These are phyloP conservation scores for Nomada lathburiana DNA, from an alignment of 2,888 invertebrate genomes.

Conservation along the genomic window DNA sequence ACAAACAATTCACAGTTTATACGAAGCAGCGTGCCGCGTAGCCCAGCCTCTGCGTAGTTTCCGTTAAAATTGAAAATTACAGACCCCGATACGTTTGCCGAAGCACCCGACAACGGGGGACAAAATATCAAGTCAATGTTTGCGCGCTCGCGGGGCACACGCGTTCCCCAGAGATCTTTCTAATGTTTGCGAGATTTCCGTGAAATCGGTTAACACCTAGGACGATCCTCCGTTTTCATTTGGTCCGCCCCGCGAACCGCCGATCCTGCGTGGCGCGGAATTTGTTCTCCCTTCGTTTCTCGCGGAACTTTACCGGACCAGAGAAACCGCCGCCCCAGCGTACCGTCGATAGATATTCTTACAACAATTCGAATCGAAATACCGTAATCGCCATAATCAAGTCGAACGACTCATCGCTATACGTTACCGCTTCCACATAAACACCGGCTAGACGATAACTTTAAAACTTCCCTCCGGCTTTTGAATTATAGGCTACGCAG, in stretches of 20 bases:
- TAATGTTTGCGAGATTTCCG: conserved; percentile 31
- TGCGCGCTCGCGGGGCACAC: conserved; percentile 34
- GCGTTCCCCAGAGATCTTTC: conserved; percentile 4
- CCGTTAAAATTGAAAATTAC: conserved; percentile 60
- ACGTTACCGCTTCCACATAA: conserved; percentile 17
- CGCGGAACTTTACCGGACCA: not conserved
- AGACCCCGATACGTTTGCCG: conserved; percentile 33
- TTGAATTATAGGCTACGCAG: conserved; percentile 66
- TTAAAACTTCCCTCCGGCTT: conserved; percentile 56
- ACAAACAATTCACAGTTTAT: conserved; percentile 56
- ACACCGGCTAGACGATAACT: conserved; percentile 26
- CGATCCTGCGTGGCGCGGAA: too few species aligned
- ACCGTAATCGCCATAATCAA: conserved; percentile 53
- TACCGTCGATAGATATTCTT: not conserved
- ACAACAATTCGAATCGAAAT: conserved; percentile 48
- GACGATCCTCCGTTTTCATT: not conserved
- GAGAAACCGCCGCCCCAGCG: not conserved
- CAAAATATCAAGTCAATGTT: conserved; percentile 50
- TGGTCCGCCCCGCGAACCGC: not conserved
- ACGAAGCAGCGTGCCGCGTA: conserved; percentile 26
- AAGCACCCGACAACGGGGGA: conserved; percentile 37
- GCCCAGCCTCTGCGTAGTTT: conserved; percentile 29
- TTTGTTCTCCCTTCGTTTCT: too few species aligned
- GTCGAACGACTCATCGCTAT: conserved; percentile 14
- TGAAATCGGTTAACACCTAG: not conserved